phyloP scores from a whole-genome alignment of 35 echinoderm and acorn worm genomes.

The Hemicentrotus pulcherrimus region DNA sequence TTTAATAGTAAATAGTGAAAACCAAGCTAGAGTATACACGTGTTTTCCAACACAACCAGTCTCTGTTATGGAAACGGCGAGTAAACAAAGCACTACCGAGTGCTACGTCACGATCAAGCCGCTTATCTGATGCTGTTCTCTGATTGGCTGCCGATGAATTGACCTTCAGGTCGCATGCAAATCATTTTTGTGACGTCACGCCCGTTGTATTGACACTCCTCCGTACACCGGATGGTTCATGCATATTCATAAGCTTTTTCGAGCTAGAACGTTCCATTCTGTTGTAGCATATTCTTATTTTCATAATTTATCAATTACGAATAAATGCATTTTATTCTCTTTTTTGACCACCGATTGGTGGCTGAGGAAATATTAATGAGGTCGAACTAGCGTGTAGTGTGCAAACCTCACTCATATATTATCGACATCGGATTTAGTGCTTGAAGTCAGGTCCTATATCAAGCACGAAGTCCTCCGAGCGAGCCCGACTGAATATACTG shows the following conservation, averaged over 20 bases:
- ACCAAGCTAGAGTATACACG: neutral
- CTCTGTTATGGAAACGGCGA: slow-evolving; percentile 18
- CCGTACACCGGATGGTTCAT: neutral
- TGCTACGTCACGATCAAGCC: neutral
- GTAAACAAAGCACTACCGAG: neutral
- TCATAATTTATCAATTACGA: neutral
- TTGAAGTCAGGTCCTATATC: slow-evolving; percentile 32
- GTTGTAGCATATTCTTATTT: neutral
- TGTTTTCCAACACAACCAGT: neutral
- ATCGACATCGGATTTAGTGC: slow-evolving; percentile 30
- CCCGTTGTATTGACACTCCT: neutral
- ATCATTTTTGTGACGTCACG: neutral
- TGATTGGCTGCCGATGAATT: neutral
- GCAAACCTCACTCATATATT: neutral
- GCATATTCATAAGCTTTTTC: neutral
- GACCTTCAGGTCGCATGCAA: slow-evolving; percentile 21
- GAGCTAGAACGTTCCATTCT: neutral
- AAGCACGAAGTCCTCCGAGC: neutral
- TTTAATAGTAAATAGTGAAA: neutral
- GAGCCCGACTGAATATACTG: neutral
- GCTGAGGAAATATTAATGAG: neutral
- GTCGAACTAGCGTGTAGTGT: neutral
- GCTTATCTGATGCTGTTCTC: neutral
- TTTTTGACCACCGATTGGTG: neutral
- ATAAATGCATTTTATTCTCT: neutral